Conservation (phyloP, 2,888 invertebrate genomes). For the Eilema griseolum region DNA sequence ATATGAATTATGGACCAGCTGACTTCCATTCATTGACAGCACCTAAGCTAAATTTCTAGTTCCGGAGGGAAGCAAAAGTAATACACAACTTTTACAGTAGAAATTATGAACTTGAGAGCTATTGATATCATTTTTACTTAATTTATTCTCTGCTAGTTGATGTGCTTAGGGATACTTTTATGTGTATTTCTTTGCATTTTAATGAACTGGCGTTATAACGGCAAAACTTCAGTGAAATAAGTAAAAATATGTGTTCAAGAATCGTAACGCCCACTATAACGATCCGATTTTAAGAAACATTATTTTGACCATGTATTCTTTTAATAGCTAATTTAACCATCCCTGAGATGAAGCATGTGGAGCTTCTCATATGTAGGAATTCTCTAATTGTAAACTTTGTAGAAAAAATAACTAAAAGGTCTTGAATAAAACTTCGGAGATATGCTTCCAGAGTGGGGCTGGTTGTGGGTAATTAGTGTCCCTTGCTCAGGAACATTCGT, state of each 20-base stretch:
- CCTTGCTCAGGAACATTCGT: no score
- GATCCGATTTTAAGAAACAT: background rate
- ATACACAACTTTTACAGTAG: background rate
- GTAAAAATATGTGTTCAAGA: background rate
- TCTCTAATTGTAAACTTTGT: no score
- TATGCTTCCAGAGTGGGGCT: no score
- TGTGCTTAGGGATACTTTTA: background rate
- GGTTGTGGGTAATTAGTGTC: no score
- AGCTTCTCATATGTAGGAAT: no score
- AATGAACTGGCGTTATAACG: background rate
- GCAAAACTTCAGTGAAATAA: background rate
- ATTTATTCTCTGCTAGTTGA: background rate
- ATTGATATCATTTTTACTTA: background rate
- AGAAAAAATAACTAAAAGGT: no score
- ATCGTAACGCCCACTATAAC: background rate
- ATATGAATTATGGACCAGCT: constrained; percentile 70
- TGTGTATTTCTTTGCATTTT: background rate
- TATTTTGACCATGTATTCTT: background rate
- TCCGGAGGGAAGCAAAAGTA: background rate
- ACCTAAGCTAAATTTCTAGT: constrained; percentile 25
- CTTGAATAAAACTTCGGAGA: no score
- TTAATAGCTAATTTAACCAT: background rate
- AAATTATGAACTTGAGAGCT: no score
- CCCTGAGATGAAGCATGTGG: no score
- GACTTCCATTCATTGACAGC: constrained; percentile 45